phyloP scores from a whole-genome alignment of 2,888 invertebrate species.

The Chirona hameri region DNA sequence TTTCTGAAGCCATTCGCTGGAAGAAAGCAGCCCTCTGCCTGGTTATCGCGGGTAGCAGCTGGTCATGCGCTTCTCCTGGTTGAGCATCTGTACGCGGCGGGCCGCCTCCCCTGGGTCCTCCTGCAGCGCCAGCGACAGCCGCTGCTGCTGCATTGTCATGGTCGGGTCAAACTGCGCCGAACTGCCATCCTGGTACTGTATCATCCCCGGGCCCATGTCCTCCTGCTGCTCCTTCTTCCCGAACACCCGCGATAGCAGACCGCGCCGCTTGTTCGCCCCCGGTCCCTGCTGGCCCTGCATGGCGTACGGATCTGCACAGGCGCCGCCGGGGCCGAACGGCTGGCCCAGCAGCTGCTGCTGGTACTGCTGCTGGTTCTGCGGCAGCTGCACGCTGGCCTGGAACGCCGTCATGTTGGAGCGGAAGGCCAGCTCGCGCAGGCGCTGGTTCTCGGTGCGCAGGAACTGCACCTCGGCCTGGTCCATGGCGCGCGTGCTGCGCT shows the following conservation, averaged over 20 bases:
- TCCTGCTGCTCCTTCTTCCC: background rate
- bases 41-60: slow-evolving; percentile 3
- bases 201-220: background rate
- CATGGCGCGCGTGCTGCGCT: background rate
- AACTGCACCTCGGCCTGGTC: slow-evolving; percentile 25
- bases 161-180: background rate
- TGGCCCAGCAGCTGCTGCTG: background rate
- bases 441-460: slow-evolving; percentile 24
- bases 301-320: background rate
- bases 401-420: slow-evolving; percentile 25
- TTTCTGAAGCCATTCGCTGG: background rate
- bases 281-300: background rate
- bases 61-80: background rate
- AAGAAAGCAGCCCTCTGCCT: background rate
- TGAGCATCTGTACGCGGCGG: background rate
- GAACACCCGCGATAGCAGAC: background rate
- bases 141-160: slow-evolving; percentile 30
- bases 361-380: background rate
- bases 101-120: background rate
- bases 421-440: slow-evolving; percentile 14
- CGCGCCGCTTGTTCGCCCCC: background rate
- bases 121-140: slow-evolving; percentile 32
- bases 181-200: background rate
- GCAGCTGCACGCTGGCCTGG: slow-evolving; percentile 12
- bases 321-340: background rate